phyloP scores from a whole-genome alignment of 37 sponge, comb jelly and placozoan species.

The Agelas oroides region DNA sequence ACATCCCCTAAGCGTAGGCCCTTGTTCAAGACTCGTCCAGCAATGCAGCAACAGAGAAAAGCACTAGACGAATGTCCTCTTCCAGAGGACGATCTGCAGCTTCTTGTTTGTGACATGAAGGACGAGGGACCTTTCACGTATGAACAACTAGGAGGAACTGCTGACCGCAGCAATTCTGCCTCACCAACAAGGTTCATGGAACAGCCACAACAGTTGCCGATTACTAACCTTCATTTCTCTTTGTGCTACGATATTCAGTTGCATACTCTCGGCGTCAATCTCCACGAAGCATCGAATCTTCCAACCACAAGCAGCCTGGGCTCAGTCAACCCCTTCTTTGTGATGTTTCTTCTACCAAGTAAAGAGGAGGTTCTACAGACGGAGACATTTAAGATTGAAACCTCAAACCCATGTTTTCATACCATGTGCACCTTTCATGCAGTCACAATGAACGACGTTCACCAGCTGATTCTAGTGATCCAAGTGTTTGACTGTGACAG shows the following conservation, averaged over 20 bases:
- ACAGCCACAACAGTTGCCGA: no score
- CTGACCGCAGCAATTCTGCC: not conserved
- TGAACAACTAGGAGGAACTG: no score
- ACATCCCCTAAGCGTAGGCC: no score
- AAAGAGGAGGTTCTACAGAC: conserved; percentile 41
- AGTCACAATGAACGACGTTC: conserved; percentile 29
- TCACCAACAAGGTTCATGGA: no score
- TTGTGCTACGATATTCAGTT: conserved; percentile 59
- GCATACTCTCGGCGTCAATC: conserved; percentile 34
- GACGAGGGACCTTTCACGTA: no score
- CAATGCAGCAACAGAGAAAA: no score
- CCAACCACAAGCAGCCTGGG: not conserved
- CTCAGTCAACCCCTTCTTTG: conserved; percentile 17
- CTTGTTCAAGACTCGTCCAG: no score
- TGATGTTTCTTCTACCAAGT: conserved; percentile 49
- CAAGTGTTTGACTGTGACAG: conserved; percentile 16
- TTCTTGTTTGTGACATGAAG: no score
- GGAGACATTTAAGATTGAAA: not conserved
- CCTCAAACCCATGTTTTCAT: conserved; percentile 24
- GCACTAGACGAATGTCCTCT: no score
- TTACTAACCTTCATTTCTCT: no score
- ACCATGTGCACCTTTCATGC: conserved; percentile 64
- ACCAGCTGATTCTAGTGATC: conserved; percentile 31
- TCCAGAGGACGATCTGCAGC: no score
- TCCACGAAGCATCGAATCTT: conserved; percentile 22